These are phyloP conservation scores for Leptopilina syphax DNA, from an alignment of 2,888 invertebrate genomes.

Conservation along the genomic window DNA sequence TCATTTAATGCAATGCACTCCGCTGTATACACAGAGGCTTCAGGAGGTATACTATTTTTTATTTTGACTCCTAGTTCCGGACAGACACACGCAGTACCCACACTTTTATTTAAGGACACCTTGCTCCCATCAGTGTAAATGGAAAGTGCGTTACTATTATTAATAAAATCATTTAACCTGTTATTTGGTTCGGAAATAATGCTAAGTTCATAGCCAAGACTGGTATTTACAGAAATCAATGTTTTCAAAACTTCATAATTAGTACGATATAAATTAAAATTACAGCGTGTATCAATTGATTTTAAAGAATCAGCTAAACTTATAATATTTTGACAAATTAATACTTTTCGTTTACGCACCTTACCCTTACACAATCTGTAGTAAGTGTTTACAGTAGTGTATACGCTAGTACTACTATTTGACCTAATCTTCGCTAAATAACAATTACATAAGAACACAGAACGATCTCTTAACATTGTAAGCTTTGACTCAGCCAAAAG, in stretches of 20 bases:
- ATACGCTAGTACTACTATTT: not conserved
- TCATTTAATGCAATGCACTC: constrained; percentile 44
- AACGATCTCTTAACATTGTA: not conserved
- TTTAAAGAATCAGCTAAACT: not conserved
- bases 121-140: constrained; percentile 45
- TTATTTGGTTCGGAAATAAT: not conserved
- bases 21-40: constrained; percentile 43
- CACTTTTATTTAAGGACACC: not conserved
- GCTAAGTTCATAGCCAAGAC: not conserved
- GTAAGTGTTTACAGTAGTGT: not conserved
- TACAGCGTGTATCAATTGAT: not conserved
- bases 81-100: constrained; percentile 32
- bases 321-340: not conserved
- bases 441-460: not conserved
- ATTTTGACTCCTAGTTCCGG: not conserved
- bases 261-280: not conserved
- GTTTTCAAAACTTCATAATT: not conserved
- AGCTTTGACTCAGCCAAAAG: constrained; percentile 41
- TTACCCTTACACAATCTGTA: not conserved
- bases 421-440: not conserved
- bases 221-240: not conserved
- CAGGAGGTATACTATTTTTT: not conserved
- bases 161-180: too few relatives aligned
- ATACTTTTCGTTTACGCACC: not conserved
- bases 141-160: not conserved